Percentiles rank a stretch among this genome's conserved stretches.
Conservation (phyloP, 2,797 vertebrate species). For the Galaxias olidus region DNA sequence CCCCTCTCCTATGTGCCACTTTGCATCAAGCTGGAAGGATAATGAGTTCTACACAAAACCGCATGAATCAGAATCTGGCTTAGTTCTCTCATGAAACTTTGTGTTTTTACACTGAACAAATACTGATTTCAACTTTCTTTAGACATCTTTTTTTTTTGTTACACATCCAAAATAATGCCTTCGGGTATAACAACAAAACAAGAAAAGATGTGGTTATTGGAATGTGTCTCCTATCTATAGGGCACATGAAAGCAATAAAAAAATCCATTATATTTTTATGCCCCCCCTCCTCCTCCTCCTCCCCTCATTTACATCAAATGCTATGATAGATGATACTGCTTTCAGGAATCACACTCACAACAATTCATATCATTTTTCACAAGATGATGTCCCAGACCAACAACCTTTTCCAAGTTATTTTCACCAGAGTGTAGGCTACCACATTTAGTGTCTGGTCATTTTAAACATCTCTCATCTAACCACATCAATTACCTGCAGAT, state of each 20-base stretch:
- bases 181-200: slow-evolving; percentile 5
- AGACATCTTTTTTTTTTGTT: slow-evolving; percentile 13
- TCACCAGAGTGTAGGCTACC: too few species aligned
- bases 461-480: slow-evolving; percentile 3
- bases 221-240: not conserved
- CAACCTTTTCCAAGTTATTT: not conserved
- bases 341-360: too few species aligned
- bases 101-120: not conserved
- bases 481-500: slow-evolving; percentile 1
- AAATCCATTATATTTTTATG: slow-evolving; percentile 18
- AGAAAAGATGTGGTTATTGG: slow-evolving; percentile 16
- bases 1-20: slow-evolving; percentile 39
- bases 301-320: too few species aligned
- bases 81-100: too few species aligned
- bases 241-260: slow-evolving; percentile 26
- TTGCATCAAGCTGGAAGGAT: slow-evolving; percentile 27
- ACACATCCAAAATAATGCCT: slow-evolving; percentile 1
- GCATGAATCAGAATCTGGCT: not conserved
- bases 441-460: not conserved
- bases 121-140: not conserved
- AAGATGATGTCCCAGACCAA: too few species aligned
- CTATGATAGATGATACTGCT: too few species aligned
- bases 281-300: not conserved
- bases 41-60: slow-evolving; percentile 9
- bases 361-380: too few species aligned